A percentile compares a stretch with the other conserved stretches of the same genome.
Evolutionary conservation across 2,113 vertebrate genomes (phyloP).

Genomic region (Spermophilus dauricus): DNA sequence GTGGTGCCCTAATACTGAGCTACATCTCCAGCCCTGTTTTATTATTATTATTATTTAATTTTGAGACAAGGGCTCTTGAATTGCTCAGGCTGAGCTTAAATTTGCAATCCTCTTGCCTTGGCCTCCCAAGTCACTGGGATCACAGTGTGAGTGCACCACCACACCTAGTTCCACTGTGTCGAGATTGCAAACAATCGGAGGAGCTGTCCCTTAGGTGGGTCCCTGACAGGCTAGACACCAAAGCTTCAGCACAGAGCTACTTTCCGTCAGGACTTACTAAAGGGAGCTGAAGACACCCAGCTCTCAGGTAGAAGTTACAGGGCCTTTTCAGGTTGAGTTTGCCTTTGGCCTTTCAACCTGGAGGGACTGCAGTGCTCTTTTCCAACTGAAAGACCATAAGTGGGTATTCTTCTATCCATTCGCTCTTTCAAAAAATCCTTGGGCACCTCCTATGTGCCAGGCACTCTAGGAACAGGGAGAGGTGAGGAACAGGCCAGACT

Average conservation of each 20-base stretch:
- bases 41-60: no score
- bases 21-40: no score
- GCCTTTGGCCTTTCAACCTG: not conserved
- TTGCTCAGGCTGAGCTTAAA: no score
- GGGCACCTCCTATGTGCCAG: not conserved
- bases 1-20: no score
- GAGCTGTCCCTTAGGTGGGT: not conserved
- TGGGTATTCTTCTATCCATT: not conserved
- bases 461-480: not conserved
- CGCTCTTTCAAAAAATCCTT: not conserved
- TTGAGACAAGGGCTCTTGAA: no score
- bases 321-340: not conserved
- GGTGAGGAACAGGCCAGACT: not conserved
- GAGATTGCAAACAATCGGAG: not conserved
- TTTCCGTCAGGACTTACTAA: not conserved
- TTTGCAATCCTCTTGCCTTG: no score
- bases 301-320: not conserved
- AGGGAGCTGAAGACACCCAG: not conserved
- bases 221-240: not conserved
- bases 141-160: no score
- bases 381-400: not conserved
- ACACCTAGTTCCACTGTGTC: no score
- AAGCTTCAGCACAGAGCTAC: accelerated
- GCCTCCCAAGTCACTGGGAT: no score
- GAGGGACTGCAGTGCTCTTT: not conserved